phyloP scores from a whole-genome alignment of 1,140 invertebrate species.

The Littorina saxatilis region DNA sequence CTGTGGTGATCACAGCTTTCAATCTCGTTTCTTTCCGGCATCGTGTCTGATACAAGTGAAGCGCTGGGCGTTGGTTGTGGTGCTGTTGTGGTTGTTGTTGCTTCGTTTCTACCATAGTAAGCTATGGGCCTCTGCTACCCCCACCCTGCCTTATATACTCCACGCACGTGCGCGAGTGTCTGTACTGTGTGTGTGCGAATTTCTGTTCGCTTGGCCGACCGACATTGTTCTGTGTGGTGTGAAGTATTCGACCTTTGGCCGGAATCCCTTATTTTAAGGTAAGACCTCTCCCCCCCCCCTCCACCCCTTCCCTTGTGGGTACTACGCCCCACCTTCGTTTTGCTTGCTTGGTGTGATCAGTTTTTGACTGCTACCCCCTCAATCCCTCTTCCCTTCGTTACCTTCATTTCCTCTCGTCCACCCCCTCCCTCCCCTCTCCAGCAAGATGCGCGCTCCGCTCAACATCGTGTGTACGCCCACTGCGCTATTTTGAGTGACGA shows the following conservation, averaged over 20 bases:
- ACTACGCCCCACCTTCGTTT: no score
- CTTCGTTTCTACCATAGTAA: not conserved
- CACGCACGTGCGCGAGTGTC: not conserved
- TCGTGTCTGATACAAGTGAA: not conserved
- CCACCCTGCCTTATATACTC: not conserved
- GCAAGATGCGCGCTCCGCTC: no score
- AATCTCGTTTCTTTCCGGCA: constrained; percentile 28
- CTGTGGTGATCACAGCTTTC: not conserved
- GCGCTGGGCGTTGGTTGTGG: not conserved
- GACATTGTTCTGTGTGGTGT: not conserved
- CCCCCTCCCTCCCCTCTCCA: not conserved
- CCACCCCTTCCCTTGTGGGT: not conserved
- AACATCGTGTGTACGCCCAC: no score
- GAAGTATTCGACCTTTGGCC: no score
- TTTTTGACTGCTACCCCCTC: not conserved
- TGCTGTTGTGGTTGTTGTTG: not conserved
- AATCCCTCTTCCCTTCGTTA: not conserved
- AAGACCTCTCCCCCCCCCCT: not conserved
- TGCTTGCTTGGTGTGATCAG: no score
- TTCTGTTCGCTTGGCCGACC: not conserved
- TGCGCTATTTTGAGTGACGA: no score
- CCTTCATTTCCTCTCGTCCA: not conserved
- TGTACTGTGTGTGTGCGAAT: not conserved
- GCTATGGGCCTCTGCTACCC: not conserved
- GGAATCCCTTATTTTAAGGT: no score